phyloP scores from a whole-genome alignment of 2,888 invertebrate species.

The Lapara coniferarum region DNA sequence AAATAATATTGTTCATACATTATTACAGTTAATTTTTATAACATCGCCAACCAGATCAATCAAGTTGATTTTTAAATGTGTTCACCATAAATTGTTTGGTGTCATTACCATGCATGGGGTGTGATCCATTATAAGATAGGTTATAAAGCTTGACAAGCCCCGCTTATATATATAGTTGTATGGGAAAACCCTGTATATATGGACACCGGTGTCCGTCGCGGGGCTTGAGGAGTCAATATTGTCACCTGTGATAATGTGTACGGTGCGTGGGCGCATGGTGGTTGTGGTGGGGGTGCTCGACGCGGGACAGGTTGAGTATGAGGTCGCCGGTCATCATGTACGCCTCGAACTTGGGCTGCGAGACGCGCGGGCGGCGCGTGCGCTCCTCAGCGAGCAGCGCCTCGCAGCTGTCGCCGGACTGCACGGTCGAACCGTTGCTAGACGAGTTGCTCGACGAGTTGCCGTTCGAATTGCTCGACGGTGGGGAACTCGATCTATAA shows the following conservation, averaged over 20 bases:
- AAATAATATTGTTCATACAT: slow-evolving; percentile 8
- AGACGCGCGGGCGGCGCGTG: slow-evolving; percentile 61
- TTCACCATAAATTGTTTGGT: no score
- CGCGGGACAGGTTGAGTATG: slow-evolving; percentile 95
- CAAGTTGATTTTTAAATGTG: neutral
- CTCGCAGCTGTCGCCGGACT: slow-evolving; percentile 81
- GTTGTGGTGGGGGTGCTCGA: slow-evolving; percentile 86
- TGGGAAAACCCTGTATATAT: no score
- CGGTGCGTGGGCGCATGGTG: slow-evolving; percentile 79
- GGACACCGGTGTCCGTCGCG: no score
- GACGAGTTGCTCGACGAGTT: slow-evolving; percentile 75
- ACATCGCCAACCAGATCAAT: neutral
- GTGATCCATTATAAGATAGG: no score
- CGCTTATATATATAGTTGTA: no score
- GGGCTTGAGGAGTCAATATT: slow-evolving; percentile 1
- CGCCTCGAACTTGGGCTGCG: slow-evolving; percentile 90
- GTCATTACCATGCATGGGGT: no score
- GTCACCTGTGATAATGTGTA: slow-evolving; percentile 75
- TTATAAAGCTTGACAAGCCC: no score
- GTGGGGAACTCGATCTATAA: slow-evolving; percentile 66
- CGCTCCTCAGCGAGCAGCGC: slow-evolving; percentile 72
- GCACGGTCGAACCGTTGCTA: slow-evolving; percentile 78
- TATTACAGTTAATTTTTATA: neutral
- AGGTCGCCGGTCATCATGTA: slow-evolving; percentile 99
- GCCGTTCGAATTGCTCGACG: slow-evolving; percentile 76